Base-by-base conservation (phyloP, 2,797 vertebrate genomes). In the Falco cherrug region DNA sequence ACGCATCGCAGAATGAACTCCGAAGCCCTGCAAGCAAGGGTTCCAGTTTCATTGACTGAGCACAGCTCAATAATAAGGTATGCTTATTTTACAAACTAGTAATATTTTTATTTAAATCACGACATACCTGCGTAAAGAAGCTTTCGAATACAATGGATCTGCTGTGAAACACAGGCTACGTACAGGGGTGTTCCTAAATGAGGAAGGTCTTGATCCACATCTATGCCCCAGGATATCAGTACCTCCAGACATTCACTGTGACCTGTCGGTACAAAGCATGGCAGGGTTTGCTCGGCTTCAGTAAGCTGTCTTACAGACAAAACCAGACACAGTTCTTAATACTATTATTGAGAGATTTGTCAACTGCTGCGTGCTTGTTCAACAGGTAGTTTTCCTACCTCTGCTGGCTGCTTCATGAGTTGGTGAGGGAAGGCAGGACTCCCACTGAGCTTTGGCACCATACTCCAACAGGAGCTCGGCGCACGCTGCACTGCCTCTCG, bases 141-240 rank as follows among this genome's bases (percentile, higher is more conserved):
- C 74, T 98, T 99, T 93, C 98, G 98, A 97, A 99, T 98, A 81
- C 99, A 99, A 73, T 98, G 98, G 71, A 99, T 98, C 94, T 99
- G 98, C 95, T 98, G 99, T 89, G 98, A 98, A 95, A 98, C 51
- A 74, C 99, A 99, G 67, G 99, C 99, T 20, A 98, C 98, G 39
- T 99, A 99, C 35, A 99, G 98, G 60, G 99, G 98, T 2, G 99
- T 99, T 97, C 99, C 99, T 98, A 99, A 96, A 87, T 99, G 99
- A 97, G 99, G 99, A 97, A 99, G 98, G 87, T 99, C 98, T 97
- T 98, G 98, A 97, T 99, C 99, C 96, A 99, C 98, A 75, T 99
- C 99, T 93, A 98, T 98, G 75, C 99, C 99, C 98, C 99, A 99
- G 81, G 99, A 98, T 91, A 99, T 98, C 95, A 99, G 98, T 24